Evolutionary conservation across 2,888 invertebrate species (phyloP).

Genomic region (Eupithecia vulgata): DNA sequence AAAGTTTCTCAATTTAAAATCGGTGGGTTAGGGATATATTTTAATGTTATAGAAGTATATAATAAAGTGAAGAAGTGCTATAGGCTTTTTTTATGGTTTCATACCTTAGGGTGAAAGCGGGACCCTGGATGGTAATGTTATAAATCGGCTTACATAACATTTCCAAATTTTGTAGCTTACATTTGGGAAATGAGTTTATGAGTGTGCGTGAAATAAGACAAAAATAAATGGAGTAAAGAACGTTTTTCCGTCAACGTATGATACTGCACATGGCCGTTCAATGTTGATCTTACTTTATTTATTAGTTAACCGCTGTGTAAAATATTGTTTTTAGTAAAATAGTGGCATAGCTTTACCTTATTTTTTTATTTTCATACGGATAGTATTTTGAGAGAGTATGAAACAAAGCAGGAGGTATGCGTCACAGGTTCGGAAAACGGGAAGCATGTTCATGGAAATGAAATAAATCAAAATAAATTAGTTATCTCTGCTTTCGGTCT

Average conservation of each 20-base stretch:
- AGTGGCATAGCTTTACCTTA: background rate
- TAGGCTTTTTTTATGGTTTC: too few relatives aligned
- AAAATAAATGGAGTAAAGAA: background rate
- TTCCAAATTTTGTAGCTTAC: background rate
- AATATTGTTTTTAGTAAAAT: background rate
- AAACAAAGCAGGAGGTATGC: background rate
- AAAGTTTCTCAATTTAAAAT: background rate
- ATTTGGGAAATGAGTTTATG: background rate
- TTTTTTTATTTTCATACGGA: background rate
- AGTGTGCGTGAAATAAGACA: background rate
- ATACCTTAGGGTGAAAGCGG: too few relatives aligned
- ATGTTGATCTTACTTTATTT: conserved; percentile 5
- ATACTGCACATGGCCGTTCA: conserved; percentile 8
- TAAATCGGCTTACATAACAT: too few relatives aligned
- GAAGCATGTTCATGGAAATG: too few relatives aligned
- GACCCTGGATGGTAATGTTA: too few relatives aligned
- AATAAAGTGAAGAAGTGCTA: too few relatives aligned
- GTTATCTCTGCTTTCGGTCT: too few relatives aligned
- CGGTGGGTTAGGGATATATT: background rate
- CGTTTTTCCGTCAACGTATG: conserved; percentile 4
- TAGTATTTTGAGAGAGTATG: background rate
- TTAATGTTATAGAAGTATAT: too few relatives aligned
- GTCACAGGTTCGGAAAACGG: background rate
- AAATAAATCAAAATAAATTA: too few relatives aligned
- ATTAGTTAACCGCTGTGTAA: background rate